Evolutionary conservation across 2,888 invertebrate genomes (phyloP).

Genomic region (Cetonia aurata): DNA sequence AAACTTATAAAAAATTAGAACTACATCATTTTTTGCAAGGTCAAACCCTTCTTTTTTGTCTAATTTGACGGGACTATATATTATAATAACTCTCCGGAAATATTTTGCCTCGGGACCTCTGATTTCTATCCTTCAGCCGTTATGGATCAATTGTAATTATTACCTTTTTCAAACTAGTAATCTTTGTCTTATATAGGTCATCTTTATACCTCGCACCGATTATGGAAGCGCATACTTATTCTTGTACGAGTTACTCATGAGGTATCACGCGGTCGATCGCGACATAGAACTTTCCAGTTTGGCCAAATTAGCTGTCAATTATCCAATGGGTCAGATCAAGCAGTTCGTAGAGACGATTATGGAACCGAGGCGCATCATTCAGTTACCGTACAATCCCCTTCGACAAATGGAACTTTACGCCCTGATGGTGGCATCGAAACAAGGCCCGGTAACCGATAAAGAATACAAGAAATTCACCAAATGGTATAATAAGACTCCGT

Average conservation of each 20-base stretch:
- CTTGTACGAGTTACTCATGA: constrained; percentile 71
- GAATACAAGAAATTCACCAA: constrained; percentile 68
- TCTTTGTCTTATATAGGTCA: constrained; percentile 57
- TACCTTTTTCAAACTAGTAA: too few relatives aligned
- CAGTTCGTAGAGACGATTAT: constrained; percentile 67
- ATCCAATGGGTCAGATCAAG: constrained; percentile 69
- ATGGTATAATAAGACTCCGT: constrained; percentile 67
- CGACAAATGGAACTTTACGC: constrained; percentile 69
- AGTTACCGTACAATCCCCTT: constrained; percentile 70
- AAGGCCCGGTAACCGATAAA: constrained; percentile 64
- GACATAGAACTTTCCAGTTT: constrained; percentile 72
- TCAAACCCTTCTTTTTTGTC: too few relatives aligned
- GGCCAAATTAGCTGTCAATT: constrained; percentile 70
- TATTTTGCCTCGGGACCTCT: too few relatives aligned
- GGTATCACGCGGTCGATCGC: constrained; percentile 71
- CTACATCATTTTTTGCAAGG: too few relatives aligned
- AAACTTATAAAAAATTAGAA: too few relatives aligned
- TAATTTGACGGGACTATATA: too few relatives aligned
- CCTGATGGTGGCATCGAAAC: constrained; percentile 61
- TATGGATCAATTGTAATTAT: not conserved
- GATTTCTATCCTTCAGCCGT: too few relatives aligned
- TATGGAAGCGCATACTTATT: constrained; percentile 72
- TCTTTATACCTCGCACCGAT: constrained; percentile 68
- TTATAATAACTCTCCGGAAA: too few relatives aligned
- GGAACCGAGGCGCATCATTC: constrained; percentile 68